Conservation (phyloP, 2,888 invertebrate genomes). For the Orchestes rusci region DNA sequence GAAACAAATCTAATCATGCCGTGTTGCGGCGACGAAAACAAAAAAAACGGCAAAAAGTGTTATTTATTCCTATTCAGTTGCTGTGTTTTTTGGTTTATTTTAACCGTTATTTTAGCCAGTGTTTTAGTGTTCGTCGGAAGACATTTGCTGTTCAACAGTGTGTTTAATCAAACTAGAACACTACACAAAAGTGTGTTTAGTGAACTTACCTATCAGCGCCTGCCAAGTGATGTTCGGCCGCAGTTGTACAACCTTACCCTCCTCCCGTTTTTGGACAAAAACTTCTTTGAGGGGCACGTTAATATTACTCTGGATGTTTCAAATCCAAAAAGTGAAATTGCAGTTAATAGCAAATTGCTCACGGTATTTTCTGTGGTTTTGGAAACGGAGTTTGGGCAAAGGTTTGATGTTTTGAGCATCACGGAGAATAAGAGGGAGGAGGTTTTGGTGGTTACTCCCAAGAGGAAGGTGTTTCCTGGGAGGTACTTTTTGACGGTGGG, state of each 20-base stretch:
- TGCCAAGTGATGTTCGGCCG: conserved; percentile 55
- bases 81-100: conserved; percentile 38
- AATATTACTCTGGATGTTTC: conserved; percentile 47
- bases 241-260: conserved; percentile 57
- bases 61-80: conserved; percentile 36
- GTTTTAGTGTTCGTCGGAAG: conserved; percentile 40
- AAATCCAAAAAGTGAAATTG: conserved; percentile 27
- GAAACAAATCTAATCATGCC: conserved; percentile 18
- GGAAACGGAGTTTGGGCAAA: conserved; percentile 10
- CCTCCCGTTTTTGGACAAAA: conserved; percentile 55
- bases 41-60: conserved; percentile 11
- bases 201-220: conserved; percentile 37
- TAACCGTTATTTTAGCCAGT: conserved; percentile 38
- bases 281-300: conserved; percentile 53
- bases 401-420: conserved; percentile 31
- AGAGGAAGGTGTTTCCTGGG: conserved; percentile 33
- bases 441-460: conserved; percentile 33
- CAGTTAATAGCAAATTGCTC: conserved; percentile 37
- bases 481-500: conserved; percentile 53
- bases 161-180: too few relatives aligned
- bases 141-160: conserved; percentile 30
- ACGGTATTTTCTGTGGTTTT: conserved; percentile 33
- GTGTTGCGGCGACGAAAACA: conserved; percentile 11
- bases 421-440: conserved; percentile 34
- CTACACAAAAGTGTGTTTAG: too few relatives aligned